Percentiles rank a stretch among this genome's conserved stretches.
Conservation (phyloP, 2,888 invertebrate genomes). For the Calameuta pallipes region DNA sequence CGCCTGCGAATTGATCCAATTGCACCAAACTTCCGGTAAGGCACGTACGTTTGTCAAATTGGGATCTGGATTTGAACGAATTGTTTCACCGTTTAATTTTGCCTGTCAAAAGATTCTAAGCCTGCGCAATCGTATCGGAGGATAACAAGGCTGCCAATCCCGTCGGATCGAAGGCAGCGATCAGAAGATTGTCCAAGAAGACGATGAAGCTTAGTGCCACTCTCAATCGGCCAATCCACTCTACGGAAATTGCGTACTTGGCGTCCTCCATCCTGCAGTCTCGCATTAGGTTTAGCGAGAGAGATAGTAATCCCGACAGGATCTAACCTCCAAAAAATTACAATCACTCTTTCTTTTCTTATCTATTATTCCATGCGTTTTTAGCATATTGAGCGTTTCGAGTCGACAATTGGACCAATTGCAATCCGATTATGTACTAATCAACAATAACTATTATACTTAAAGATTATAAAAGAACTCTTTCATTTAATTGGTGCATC, state of each 20-base stretch:
- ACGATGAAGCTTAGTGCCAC: constrained; percentile 79
- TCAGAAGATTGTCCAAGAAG: constrained; percentile 80
- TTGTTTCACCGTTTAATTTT: background rate
- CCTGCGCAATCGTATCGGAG: constrained; percentile 19
- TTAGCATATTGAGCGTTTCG: constrained; percentile 5
- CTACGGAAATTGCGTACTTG: constrained; percentile 76
- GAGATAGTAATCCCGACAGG: constrained; percentile 78
- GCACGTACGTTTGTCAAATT: background rate
- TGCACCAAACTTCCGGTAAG: constrained; percentile 15
- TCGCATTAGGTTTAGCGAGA: constrained; percentile 79
- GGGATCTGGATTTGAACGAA: background rate
- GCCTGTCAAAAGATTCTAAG: background rate
- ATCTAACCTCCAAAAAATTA: constrained; percentile 68
- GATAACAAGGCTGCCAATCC: constrained; percentile 69
- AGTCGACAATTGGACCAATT: constrained; percentile 37
- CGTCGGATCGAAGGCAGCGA: constrained; percentile 83
- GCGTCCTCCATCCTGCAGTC: constrained; percentile 82
- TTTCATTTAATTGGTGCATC: background rate
- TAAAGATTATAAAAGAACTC: background rate
- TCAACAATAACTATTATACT: background rate
- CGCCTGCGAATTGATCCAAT: constrained; percentile 36
- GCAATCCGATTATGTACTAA: constrained; percentile 1
- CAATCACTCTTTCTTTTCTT: constrained; percentile 14
- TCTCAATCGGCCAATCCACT: constrained; percentile 77
- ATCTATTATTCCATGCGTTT: constrained; percentile 8